Evolutionary conservation across 2,888 invertebrate genomes (phyloP).

Genomic region (Dryomyza anilis): DNA sequence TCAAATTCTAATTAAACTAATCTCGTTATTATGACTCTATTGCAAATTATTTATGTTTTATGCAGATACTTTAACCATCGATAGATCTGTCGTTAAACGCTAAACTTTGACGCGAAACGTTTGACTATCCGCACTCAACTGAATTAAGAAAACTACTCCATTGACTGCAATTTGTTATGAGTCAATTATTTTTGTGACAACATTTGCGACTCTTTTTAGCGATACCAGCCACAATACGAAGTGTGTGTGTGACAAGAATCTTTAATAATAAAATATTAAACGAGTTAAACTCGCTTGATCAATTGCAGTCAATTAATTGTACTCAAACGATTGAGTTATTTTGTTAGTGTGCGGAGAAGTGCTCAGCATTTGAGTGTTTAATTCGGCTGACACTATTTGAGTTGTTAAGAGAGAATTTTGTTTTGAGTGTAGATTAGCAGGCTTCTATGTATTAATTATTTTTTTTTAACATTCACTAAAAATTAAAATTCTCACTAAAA

Average conservation of each 20-base stretch:
- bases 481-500: no score
- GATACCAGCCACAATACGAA: background rate
- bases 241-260: background rate
- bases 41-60: no score
- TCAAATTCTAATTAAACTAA: no score
- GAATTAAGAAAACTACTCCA: background rate
- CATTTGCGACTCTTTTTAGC: constrained; percentile 4
- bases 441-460: no score
- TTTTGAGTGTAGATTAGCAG: no score
- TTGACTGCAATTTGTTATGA: background rate
- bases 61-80: no score
- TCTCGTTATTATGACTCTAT: no score
- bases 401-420: background rate
- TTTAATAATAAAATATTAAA: background rate
- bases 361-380: background rate
- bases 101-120: background rate
- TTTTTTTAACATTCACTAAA: no score
- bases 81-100: no score
- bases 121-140: background rate
- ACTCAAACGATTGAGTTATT: background rate
- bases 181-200: background rate
- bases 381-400: background rate
- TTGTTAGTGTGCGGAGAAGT: background rate
- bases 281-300: background rate
- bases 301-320: background rate